Conservation (phyloP, 2,888 invertebrate species). For the Limnephilus auricula region DNA sequence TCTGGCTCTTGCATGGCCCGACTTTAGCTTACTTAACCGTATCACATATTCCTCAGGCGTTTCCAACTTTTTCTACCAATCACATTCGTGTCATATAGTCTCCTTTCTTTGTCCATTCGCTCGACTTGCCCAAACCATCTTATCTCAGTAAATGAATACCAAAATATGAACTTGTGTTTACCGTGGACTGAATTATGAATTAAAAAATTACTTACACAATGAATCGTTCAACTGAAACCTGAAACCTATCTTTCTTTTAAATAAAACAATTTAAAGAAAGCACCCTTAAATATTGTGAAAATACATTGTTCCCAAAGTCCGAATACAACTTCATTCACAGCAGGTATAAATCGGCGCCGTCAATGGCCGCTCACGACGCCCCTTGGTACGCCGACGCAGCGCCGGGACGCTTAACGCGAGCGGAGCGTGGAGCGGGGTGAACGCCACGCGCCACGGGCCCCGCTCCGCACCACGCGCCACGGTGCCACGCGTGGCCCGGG, state of each 20-base stretch:
- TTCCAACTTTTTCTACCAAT: too few species aligned
- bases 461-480: slow-evolving; percentile 12
- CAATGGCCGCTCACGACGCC: background rate
- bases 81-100: too few species aligned
- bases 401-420: background rate
- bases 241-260: background rate
- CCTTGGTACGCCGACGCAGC: background rate
- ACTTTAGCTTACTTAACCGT: too few species aligned
- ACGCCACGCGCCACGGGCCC: background rate
- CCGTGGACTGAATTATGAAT: too few species aligned
- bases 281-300: background rate
- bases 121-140: too few species aligned
- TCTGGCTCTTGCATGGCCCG: too few species aligned
- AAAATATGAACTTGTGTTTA: too few species aligned
- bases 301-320: background rate
- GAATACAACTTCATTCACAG: background rate
- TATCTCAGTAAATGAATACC: too few species aligned
- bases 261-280: background rate
- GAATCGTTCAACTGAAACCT: background rate
- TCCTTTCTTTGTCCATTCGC: too few species aligned
- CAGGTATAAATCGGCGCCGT: background rate
- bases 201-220: too few species aligned
- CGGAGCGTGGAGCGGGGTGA: background rate
- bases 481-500: background rate
- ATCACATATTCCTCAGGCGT: too few species aligned